Base-by-base conservation (phyloP, 2,888 invertebrate species). In the Pecten maximus region DNA sequence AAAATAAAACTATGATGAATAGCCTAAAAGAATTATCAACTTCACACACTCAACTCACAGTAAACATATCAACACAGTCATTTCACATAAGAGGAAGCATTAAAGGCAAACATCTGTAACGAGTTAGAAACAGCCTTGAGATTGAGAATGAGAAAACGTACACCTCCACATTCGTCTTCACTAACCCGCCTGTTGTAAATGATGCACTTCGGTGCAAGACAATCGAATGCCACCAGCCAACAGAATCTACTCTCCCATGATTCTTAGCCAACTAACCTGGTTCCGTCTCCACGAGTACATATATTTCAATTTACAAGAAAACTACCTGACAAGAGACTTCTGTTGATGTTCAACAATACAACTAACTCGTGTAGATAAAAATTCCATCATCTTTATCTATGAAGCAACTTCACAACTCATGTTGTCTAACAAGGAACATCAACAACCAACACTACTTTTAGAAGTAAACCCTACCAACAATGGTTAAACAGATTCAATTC, bases 221-320 rank as follows among this genome's bases (percentile, higher is more conserved):
- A 74, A 35, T 74, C 60, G 6, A 6, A 19, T 23, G 6, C n/a
- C 23, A 19, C 2, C 74, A 28, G 28, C 74, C 74, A 35, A 74
- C 74, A 74, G 35, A 23, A 35, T 23, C 74, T 74, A 23, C 74
- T 74, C 74, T 74, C 74, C 74, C 28, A 35, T 8, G 35, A 74
- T 74, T 35, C 74, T 74, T 74, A 74, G 74, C 28, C 74, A 74
- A 35, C 74, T 74, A 74, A 74, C 74, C 74, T 35, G 28, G 74
- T 74, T 74, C 74, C 35, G 74, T 74, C 74, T 74, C 4, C 35
- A 74, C 10, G 12, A 74, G 74, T 2, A 74, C 23, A 23, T 54
- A 54, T 19, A 54, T 54, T 54, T 54, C n/a, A n/a, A 54, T 54
- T 54, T 44, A 44, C 44, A 44, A 54, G 54, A 54, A 23, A 54